Evolutionary conservation across 2,113 vertebrate genomes (phyloP), one percentile per base, ranked within the genome.

Genomic region (Microtus montanus): DNA sequence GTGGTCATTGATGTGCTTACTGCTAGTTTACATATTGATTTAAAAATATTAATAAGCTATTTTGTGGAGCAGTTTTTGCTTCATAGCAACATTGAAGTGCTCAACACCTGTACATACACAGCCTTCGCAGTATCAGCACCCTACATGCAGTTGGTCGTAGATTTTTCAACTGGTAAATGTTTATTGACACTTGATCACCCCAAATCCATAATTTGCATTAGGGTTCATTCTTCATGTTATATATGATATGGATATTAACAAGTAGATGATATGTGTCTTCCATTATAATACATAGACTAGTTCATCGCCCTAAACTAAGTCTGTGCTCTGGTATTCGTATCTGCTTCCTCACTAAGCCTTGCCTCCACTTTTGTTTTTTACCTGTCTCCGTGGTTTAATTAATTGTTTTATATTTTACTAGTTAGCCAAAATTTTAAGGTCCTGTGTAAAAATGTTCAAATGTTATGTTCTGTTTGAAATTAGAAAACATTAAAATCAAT

Each of bases 1-100:
- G 1, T 77, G 64, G 91, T 71, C 61, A 30, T 73, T 52, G 73
- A 28, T 22, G 35, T 89, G 38, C 71, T 91, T 75, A n/a, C 17
- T 35, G 77, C 24, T 38, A 52, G 75, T 68, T 61, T n/a, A n/a
- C 75, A 75, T 19, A 41, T 41, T 91, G 30, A 28, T 91, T 19
- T 78, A 3, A 78, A 89, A 77, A 41, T 80, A 63, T 79, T 70
- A 58, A 80, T n/a, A 73, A 35, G 24, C 73, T 64, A 33, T 84
- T 91, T 94, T 93, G 13, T 88, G 75, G 66, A 92, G 61, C 28
- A 86, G 9, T 68, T 95, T 93, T 85, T 90, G 58, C 24, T 85
- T 71, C 28, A 94, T 7, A 85, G 71, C 28, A 90, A 47, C 87
- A 88, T 17, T 87, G 66, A 90, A 90, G 49, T 83, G 15, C 6